These are phyloP conservation scores for Pseudopipra pipra DNA, from an alignment of 2,113 vertebrate genomes.

Conservation along the genomic window DNA sequence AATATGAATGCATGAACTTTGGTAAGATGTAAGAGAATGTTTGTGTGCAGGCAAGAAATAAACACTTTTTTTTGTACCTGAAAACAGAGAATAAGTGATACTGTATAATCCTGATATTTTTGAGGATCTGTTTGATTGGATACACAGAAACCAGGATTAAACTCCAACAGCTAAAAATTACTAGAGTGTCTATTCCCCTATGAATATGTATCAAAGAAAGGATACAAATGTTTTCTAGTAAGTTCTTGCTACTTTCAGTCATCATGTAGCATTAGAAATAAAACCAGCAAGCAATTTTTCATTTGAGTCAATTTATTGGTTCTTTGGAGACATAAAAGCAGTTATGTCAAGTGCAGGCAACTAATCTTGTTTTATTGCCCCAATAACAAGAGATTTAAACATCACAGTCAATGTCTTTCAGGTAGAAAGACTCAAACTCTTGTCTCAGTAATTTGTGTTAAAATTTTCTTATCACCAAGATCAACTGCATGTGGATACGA, in stretches of 20 bases:
- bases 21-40: neutral
- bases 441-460: neutral
- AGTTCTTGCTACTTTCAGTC: neutral
- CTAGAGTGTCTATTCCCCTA: neutral
- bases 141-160: neutral
- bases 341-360: neutral
- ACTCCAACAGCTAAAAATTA: neutral
- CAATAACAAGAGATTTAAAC: neutral
- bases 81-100: neutral
- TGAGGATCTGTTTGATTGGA: neutral
- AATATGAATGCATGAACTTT: neutral
- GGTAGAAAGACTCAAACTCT: neutral
- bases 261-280: neutral
- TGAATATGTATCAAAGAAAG: neutral
- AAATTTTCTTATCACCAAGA: neutral
- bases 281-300: neutral
- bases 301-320: slow-evolving; percentile 61
- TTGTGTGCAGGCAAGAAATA: neutral
- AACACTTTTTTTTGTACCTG: neutral
- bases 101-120: neutral
- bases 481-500: neutral
- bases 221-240: neutral
- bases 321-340: slow-evolving; percentile 32
- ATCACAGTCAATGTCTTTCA: slow-evolving; percentile 30
- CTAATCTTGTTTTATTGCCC: neutral